Evolutionary conservation across 1,140 invertebrate genomes (phyloP), one percentile per base, ranked within the genome.

Genomic region (Drosophila malerkotliana): DNA sequence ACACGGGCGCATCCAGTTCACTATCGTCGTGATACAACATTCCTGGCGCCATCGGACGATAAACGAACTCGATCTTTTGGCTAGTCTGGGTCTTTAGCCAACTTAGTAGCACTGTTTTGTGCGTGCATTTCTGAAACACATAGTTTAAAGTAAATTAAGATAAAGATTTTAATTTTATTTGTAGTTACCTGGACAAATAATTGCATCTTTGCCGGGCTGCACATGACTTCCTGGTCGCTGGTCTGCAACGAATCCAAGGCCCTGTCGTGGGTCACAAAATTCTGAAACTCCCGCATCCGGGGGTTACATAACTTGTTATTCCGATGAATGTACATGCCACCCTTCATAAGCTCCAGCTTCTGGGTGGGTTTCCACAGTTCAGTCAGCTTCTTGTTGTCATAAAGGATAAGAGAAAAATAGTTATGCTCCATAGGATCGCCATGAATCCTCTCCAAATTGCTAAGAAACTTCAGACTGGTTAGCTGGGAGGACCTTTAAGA

Each of bases 291-390:
- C 0, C 37, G 62, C 14, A 91, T 82, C 7, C 67, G 49, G 10
- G 55, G 72, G 55, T 91, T 91, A 62, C 90, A 91, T 12, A 91
- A 44, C 28, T 79, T 91, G 12, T 91, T 84, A 54, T 91, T 91
- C 26, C 75, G 77, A 30, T 90, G 66, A 53, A 91, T 84, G 26
- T 66, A 91, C 53, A 91, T 91, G 49, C 90, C 79, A 21, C 90
- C 90, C 5, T 48, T 56, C 3, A 56, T 9, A 0, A 91, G 28
- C 24, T 91, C 58, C 28, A 91, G 51, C 0, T 79, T n/a, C 0
- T 14, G 32, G 3, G 30, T 18, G 1, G 82, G 61, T 12, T 62
- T 34, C 90, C 85, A 91, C 37, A 91, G 28, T 5, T 90, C 79
- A 1, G 37, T 10, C 15, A 91, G 53, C 6, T 76, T 57, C 34